Base-by-base conservation (phyloP, 2,113 vertebrate species). In the Amphiprion ocellaris region DNA sequence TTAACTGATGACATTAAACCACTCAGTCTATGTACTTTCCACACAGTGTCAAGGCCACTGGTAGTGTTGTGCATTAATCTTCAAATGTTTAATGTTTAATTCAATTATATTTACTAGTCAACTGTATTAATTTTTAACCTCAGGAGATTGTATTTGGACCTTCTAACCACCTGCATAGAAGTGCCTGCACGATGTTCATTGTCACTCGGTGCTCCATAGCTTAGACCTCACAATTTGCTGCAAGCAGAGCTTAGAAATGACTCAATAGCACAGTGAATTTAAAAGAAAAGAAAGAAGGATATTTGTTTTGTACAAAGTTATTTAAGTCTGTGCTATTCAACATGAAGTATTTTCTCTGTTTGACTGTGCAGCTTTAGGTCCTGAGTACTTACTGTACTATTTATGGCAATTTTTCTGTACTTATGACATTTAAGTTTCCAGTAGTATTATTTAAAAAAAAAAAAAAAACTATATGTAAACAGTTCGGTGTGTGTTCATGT, bases 121-220 rank as follows among this genome's bases (percentile, higher is more conserved):
- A 55, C 39, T 47, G 30, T 56, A 14, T 63, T 9, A 2, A 33
- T 55, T 50, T 37, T 37, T 60, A 14, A 41, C 33, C 44, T 79
- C 46, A 76, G 41, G 66, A 77, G 33, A 8, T 23, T 67, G 9
- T 49, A 41, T 30, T 30, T 39, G 28, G 39, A 61, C 56, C 46
- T 46, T 77, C 4, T 50, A 33, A 50, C 15, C 23, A 2, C 54
- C 62, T 74, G 62, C 47, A 81, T 16, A 74, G 14, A 77, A 85
- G 82, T 88, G 69, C 65, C 82, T 85, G 80, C 61, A 41, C 16
- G 26, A 5, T 44, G 19, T 80, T 74, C 26, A 52, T 15, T 49
- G 39, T 81, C 14, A 24, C 0, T 60, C 68, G 7, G 41, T 66
- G 44, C 24, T 26, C 37, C 61, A 53, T 50, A 0, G 9, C 26